Evolutionary conservation across 2,797 vertebrate species (phyloP), one percentile per base, ranked within the genome.

Genomic region (Acrossocheilus wenchowensis): DNA sequence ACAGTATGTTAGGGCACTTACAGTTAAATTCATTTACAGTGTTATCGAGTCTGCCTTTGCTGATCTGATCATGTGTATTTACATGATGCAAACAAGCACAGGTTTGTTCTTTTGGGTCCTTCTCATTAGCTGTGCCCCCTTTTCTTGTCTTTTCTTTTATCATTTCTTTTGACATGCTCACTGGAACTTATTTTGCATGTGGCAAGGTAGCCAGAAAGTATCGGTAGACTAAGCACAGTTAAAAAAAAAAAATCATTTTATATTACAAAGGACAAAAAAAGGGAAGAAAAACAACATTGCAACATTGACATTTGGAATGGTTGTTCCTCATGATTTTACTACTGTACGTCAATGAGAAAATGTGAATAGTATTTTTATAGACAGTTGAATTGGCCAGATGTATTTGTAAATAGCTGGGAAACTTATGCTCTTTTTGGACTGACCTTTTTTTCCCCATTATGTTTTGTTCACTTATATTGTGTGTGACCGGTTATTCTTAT

Each of bases 281-380:
- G 71, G 86, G 30, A 54, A 80, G 85, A 89, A 87, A 87, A 75
- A 80, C 50, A 57, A 89, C 88, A 93, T 91, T 90, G 90, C 88
- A 77, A 89, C 73, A 88, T 82, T 89, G 75, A 91, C 80, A 86
- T 92, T 92, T 85, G 87, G 84, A 86, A 91, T 87, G 91, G 89
- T 90, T 88, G 90, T 90, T 92, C 89, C 89, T 89, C 82, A 90
- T 85, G 86, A 91, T 94, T 95, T 95, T 95, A 94, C 95, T 96
- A 96, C 94, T 96, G 95, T 96, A 96, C 93, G 95, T 96, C 95
- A 95, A 93, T 95, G 95, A 91, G 95, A 95, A 97, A 97, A 97
- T 97, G 95, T 96, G 96, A 96, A 98, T 96, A 97, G 96, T 99
- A 99, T 99, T 99, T 99, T 99, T 99, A 97, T 99, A 99, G 96